These are phyloP conservation scores for Oophaga sylvatica DNA, from an alignment of 2,797 vertebrate species.

Conservation along the genomic window DNA sequence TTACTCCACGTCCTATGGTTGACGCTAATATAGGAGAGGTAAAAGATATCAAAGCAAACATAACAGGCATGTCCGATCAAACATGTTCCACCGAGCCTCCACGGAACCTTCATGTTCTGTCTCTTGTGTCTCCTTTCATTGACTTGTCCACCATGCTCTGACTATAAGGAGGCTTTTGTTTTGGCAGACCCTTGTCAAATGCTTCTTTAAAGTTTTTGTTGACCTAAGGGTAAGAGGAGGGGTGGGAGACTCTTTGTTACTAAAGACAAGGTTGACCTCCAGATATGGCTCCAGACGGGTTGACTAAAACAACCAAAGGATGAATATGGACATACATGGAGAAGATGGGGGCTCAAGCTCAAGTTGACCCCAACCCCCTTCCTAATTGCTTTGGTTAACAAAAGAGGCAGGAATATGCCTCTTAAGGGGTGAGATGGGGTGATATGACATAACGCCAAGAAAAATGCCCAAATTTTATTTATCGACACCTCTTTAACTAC, in stretches of 20 bases:
- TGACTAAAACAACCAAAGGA: not conserved
- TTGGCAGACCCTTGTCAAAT: constrained; percentile 9
- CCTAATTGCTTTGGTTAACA: not conserved
- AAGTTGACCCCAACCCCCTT: not conserved
- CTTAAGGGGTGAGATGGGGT: not conserved
- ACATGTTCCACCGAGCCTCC: not conserved
- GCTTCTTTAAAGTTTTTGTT: constrained; percentile 16
- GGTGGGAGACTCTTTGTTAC: not conserved
- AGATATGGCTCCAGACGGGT: not conserved
- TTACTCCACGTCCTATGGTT: not conserved
- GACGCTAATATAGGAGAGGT: not conserved
- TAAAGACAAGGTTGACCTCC: not conserved
- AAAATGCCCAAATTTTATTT: not conserved
- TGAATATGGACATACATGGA: not conserved
- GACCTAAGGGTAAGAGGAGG: not conserved
- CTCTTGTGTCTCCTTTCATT: not conserved
- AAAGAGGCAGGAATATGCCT: not conserved
- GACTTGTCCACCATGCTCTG: not conserved
- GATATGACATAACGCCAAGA: not conserved
- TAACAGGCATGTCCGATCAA: not conserved
- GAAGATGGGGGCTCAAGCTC: not conserved
- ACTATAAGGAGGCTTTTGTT: not conserved
- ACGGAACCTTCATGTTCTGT: not conserved
- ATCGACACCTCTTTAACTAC: not conserved
- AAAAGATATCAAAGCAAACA: not conserved